Base-by-base conservation (phyloP, 1,140 invertebrate species). In the Caenorhabditis latens region DNA sequence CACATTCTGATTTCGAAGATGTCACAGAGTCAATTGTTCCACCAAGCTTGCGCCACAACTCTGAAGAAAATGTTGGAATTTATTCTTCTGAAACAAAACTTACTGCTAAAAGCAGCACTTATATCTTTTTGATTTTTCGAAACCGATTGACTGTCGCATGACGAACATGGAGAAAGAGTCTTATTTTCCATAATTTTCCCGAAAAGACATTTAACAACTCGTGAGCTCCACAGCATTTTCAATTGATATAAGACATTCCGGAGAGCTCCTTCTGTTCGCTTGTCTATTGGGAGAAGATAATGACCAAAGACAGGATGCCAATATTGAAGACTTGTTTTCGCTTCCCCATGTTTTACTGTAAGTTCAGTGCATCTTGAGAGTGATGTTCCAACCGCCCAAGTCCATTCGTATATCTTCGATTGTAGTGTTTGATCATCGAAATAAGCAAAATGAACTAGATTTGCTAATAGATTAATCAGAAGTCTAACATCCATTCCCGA, bases 41-140 rank as follows among this genome's bases (percentile, higher is more conserved):
- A n/a, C 89, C 75, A 4, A 89, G 84, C 85, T 88, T 84, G 50
- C 88, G 88, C 84, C 79, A 88, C 21, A 88, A 65, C 53, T 86
- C 90, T 90, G 86, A 86, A 90, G 75, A 32, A 14, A 13, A 8
- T 65, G 53, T 32, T 24, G 40, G 3, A 42, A 67, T 21, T 55
- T 3, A 24, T 40, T 19, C 5, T 21, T n/a, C 21, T 7, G 1
- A 5, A 13, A 42, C 21, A 55, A 58, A 61, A 58, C 83, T 58
- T 21, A 79, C 71, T 79, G 14, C 71, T 79, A 32, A 79, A 79
- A 7, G 71, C 71, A 8, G 71, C 46, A 50, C 71, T 79, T 9
- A 79, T 79, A 79, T 79, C 71, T 50, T 84, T 84, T 19, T 32
- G 40, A 46, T 84, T 84, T 48, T 84, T 63, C 19, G 32, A 83